These are phyloP conservation scores for Myocastor coypus DNA, from an alignment of 2,113 vertebrate genomes.

Conservation along the genomic window DNA sequence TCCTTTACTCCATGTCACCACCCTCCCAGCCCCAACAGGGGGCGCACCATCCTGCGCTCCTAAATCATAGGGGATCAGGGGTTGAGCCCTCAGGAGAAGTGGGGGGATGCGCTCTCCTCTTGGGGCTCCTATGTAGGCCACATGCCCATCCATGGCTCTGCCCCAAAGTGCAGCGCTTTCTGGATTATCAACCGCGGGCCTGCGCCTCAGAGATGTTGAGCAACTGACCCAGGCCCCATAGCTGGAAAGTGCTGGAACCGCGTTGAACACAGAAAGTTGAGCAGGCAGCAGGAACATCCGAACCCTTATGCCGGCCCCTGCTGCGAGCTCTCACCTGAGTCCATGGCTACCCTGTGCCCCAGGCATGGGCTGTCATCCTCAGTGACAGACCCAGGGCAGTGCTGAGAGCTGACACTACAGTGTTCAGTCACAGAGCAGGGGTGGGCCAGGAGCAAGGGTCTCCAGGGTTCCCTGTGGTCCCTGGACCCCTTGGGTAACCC, in stretches of 20 bases:
- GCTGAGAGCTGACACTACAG: neutral
- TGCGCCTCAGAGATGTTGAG: neutral
- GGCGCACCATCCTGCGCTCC: neutral
- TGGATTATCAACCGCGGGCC: neutral
- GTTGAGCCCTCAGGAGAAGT: neutral
- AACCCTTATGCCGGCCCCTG: neutral
- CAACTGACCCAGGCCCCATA: neutral
- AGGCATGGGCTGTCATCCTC: neutral
- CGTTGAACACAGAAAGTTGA: neutral
- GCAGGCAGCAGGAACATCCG: neutral
- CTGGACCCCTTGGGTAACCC: neutral
- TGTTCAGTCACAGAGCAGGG: neutral
- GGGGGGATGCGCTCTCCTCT: neutral
- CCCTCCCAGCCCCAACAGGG: neutral
- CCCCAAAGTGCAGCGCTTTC: neutral
- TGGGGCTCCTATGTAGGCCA: neutral
- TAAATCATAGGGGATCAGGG: neutral
- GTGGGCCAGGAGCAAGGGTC: neutral
- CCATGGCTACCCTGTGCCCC: neutral
- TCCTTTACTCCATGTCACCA: neutral
- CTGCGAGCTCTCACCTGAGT: neutral
- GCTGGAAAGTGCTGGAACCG: neutral
- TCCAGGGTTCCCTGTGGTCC: neutral
- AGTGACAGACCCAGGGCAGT: neutral
- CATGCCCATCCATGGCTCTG: neutral